Percentiles rank a stretch among this genome's conserved stretches.
Conservation (phyloP, 2,797 vertebrate species). For the Gymnodraco acuticeps region DNA sequence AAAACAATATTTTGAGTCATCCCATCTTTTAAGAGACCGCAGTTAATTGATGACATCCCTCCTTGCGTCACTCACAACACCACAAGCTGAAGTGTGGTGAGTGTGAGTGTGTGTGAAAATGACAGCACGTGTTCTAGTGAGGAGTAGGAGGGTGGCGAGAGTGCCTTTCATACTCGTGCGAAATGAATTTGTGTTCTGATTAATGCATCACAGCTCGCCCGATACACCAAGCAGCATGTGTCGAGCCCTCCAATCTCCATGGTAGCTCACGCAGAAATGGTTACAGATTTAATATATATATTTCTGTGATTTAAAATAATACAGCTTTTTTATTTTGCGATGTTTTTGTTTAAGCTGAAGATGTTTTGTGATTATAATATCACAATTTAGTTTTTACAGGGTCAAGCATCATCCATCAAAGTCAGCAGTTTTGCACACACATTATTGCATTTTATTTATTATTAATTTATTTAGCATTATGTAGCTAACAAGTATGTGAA, state of each 20-base stretch:
- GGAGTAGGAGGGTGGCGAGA: conserved; percentile 63
- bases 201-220: conserved; percentile 52
- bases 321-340: background rate
- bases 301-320: conserved; percentile 4
- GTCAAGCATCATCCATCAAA: background rate
- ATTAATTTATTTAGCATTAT: background rate
- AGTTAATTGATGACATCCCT: conserved; percentile 71
- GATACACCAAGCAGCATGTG: conserved; percentile 56
- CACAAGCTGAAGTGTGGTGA: conserved; percentile 69
- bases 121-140: conserved; percentile 61
- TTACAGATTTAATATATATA: conserved; percentile 2
- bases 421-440: background rate
- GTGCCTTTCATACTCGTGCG: conserved; percentile 56
- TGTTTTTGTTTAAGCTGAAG: conserved; percentile 2
- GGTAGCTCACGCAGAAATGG: conserved; percentile 6
- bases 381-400: background rate
- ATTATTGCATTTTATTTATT: too few relatives aligned
- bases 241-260: conserved; percentile 33
- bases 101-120: conserved; percentile 66
- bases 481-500: background rate
- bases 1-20: conserved; percentile 58
- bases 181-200: conserved; percentile 57
- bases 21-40: conserved; percentile 46
- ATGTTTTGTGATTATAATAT: background rate
- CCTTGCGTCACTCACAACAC: conserved; percentile 69